Base-by-base conservation (phyloP, 2,888 invertebrate genomes). In the Habrosyne pyritoides region DNA sequence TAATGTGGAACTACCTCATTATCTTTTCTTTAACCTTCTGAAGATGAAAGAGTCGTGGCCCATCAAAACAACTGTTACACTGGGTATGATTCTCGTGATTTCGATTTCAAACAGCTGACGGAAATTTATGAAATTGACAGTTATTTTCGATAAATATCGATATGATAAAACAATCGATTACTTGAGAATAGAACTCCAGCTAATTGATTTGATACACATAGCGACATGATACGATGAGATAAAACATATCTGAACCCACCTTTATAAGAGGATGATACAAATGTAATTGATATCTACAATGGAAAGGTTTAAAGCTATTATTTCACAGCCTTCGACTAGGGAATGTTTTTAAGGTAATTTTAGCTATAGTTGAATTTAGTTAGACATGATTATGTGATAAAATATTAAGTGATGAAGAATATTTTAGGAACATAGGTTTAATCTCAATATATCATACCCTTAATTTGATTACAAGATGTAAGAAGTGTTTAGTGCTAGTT, bases 251-350 rank as follows among this genome's bases (percentile, higher is more conserved):
- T 8, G 30, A 12, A 30, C 0, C 10, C 1, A n/a, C 1, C 18
- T 4, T 12, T n/a, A 14, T 1, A 50, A 28, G 10, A 22, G 21
- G 10, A 28, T 50, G 28, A 49, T n/a, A 49, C 12, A 21, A 53
- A 66, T 54, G 67, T 82, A n/a, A n/a, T n/a, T n/a, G 79, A 56
- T 87, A 81, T 84, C 83, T 87, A 90, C 81, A 85, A 68, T 83
- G 87, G 81, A 67, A 68, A 86, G 88, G 87, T 91, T 33, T 91
- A 92, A 92, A 92, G 91, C 91, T 91, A 86, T 83, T 80, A 85
- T 80, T 80, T 91, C 91, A 92, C 91, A 92, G 91, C 91, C 91
- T 84, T 89, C 79, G 84, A 86, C 85, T 81, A 79, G 87, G 86
- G 83, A 88, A 85, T 87, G 87, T 82, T 67, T 69, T 66, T 72